phyloP scores from a whole-genome alignment of 2,113 vertebrate genomes.

The Bambusicola thoracicus region DNA sequence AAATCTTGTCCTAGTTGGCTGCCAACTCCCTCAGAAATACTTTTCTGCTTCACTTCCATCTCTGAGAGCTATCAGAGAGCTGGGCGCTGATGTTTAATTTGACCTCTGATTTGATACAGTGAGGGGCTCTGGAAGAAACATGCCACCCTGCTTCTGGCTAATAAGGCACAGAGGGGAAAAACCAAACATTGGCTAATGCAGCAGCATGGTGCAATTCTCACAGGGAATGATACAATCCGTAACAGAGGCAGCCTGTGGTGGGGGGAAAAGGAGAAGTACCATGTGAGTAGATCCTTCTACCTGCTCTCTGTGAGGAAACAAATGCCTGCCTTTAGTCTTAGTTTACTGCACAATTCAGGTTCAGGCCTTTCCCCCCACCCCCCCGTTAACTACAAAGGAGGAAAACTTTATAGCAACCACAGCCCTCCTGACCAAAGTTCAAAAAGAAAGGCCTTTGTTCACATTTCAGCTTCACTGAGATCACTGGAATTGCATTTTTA shows the following conservation, averaged over 20 bases:
- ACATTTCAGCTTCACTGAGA: not conserved
- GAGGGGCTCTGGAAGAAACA: not conserved
- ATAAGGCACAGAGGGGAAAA: not conserved
- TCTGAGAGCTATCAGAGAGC: not conserved
- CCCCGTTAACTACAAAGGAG: not conserved
- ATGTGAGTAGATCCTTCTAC: not conserved
- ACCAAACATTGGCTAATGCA: not conserved
- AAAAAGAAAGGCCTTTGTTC: not conserved
- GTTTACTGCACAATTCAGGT: not conserved
- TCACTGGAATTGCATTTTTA: not conserved
- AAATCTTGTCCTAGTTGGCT: not conserved
- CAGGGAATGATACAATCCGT: not conserved
- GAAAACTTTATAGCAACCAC: not conserved
- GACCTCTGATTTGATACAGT: not conserved
- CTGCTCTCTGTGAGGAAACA: not conserved
- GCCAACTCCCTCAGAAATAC: not conserved
- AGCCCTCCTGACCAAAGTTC: slow-evolving; percentile 26
- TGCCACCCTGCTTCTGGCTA: not conserved
- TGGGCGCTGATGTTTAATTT: not conserved
- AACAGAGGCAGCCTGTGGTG: not conserved
- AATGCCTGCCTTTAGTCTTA: not conserved
- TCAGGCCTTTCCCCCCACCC: not conserved
- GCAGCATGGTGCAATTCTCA: not conserved
- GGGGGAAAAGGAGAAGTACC: not conserved
- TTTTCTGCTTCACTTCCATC: slow-evolving; percentile 4